These are phyloP conservation scores for Periparus ater DNA, from an alignment of 2,797 vertebrate genomes.

Conservation along the genomic window DNA sequence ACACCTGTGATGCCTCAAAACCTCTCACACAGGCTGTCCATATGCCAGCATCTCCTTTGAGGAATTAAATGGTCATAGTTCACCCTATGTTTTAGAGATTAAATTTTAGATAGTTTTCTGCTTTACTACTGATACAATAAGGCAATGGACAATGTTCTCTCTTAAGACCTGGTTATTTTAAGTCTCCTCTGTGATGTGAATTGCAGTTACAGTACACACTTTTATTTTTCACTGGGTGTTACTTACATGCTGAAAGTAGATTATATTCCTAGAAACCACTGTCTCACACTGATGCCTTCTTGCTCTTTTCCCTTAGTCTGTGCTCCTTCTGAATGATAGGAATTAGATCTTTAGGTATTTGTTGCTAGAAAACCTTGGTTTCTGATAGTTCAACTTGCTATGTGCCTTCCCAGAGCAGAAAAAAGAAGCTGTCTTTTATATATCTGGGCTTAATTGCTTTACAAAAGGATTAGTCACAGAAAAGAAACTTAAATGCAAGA, in stretches of 20 bases:
- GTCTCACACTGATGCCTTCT: background rate
- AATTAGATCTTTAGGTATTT: background rate
- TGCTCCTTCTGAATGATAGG: background rate
- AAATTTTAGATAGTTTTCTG: background rate
- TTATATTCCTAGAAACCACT: background rate
- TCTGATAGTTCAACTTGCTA: background rate
- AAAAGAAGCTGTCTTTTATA: background rate
- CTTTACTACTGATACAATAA: accelerated
- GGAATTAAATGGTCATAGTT: background rate
- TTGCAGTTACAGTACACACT: accelerated
- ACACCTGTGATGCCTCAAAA: background rate
- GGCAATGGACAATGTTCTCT: background rate
- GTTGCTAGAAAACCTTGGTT: background rate
- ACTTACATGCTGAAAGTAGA: background rate
- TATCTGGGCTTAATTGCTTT: background rate
- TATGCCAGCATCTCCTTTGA: background rate
- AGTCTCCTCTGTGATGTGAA: background rate
- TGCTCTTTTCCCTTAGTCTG: background rate
- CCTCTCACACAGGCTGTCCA: background rate
- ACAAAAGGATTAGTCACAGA: background rate
- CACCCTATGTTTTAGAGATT: background rate
- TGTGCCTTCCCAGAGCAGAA: background rate
- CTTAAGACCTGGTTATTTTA: background rate
- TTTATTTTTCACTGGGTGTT: background rate
- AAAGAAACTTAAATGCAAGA: background rate